Percentiles rank a stretch among this genome's conserved stretches.
These are phyloP conservation scores for Tenebrosternarchus preto DNA, from an alignment of 2,113 vertebrate species.

Conservation along the genomic window DNA sequence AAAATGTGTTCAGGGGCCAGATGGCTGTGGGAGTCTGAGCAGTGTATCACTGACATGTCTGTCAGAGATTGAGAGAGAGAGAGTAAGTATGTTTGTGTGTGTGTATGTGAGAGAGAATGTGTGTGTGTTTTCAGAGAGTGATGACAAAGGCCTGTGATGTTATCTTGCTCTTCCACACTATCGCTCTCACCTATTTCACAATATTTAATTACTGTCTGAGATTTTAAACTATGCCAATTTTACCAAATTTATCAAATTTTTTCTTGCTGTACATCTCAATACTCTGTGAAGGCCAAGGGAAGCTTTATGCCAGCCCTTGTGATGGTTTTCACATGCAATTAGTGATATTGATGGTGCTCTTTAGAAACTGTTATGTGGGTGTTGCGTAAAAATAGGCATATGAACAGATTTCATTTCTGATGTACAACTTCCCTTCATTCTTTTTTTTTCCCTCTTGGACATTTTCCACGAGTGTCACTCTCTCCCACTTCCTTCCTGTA, in stretches of 20 bases:
- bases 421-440: not conserved
- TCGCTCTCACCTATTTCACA: slow-evolving; percentile 39
- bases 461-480: not conserved
- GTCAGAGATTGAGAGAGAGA: slow-evolving; percentile 39
- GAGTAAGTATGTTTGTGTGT: slow-evolving; percentile 11
- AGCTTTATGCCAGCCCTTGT: too few relatives aligned
- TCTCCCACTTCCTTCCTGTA: slow-evolving; percentile 3
- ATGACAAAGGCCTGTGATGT: not conserved
- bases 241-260: too few relatives aligned
- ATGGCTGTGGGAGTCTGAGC: slow-evolving; percentile 50
- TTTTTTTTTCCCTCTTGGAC: not conserved
- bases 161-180: slow-evolving; percentile 35
- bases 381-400: not conserved
- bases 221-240: slow-evolving; percentile 40
- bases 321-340: not conserved
- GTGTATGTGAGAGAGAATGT: slow-evolving; percentile 26
- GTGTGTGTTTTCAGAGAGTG: slow-evolving; percentile 23
- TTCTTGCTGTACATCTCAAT: too few relatives aligned
- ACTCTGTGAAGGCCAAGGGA: too few relatives aligned
- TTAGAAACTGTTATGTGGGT: not conserved
- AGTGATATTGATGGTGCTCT: not conserved
- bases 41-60: slow-evolving; percentile 51
- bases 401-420: not conserved
- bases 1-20: slow-evolving; percentile 54
- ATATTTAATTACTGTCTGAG: slow-evolving; percentile 39